Percentiles rank a stretch among this genome's conserved stretches.
Conservation (phyloP, 2,797 vertebrate species). For the Danio jaintianensis region DNA sequence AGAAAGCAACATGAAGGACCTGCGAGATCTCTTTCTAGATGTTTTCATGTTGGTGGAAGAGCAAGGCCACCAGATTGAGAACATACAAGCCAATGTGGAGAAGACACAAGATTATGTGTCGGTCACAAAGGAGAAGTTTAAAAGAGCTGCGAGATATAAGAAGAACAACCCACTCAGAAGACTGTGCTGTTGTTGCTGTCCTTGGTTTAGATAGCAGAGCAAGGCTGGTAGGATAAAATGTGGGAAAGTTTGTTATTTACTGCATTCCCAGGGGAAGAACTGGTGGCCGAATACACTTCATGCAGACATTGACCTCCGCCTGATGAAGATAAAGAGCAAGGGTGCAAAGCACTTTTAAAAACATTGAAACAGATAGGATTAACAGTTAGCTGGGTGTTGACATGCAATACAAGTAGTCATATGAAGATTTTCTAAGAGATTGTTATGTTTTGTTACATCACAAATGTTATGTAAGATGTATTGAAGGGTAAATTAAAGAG, state of each 20-base stretch:
- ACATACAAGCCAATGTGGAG: conserved; percentile 88
- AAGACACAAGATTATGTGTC: conserved; percentile 87
- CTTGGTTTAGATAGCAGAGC: conserved; percentile 78
- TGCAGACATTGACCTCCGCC: conserved; percentile 65
- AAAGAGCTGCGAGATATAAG: conserved; percentile 86
- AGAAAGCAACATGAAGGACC: conserved; percentile 92
- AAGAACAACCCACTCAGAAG: conserved; percentile 85
- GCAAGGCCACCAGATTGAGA: conserved; percentile 88
- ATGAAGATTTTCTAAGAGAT: not conserved
- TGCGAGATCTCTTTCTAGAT: conserved; percentile 90
- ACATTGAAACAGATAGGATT: not conserved
- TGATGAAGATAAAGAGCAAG: conserved; percentile 73
- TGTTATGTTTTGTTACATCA: not conserved
- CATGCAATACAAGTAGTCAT: not conserved
- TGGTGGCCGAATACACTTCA: conserved; percentile 70
- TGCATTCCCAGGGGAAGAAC: conserved; percentile 58
- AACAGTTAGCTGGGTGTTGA: not conserved
- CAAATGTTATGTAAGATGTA: not conserved
- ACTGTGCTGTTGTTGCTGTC: conserved; percentile 92
- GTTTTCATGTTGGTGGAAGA: conserved; percentile 90
- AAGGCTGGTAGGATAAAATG: not conserved
- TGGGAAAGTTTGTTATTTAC: conserved; percentile 52
- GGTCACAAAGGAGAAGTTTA: conserved; percentile 87
- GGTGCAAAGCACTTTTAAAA: conserved; percentile 34
- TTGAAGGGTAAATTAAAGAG: no score